Conservation (phyloP, 2,888 invertebrate species). For the Drosophila cognata region DNA sequence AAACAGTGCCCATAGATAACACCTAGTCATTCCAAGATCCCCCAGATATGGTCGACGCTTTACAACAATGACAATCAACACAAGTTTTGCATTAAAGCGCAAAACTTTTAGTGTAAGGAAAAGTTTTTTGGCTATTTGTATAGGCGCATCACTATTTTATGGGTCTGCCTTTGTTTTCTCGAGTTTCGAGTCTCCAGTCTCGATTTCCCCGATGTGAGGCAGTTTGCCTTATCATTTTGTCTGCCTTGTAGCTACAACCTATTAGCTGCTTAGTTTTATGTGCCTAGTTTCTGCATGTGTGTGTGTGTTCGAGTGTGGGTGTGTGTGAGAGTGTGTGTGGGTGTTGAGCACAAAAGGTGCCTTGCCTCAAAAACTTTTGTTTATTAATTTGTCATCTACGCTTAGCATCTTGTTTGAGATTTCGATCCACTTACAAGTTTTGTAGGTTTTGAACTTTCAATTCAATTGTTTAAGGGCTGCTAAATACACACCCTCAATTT, state of each 20-base stretch:
- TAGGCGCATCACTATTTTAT: constrained; percentile 61
- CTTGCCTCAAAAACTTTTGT: constrained; percentile 59
- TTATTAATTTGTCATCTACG: constrained; percentile 71
- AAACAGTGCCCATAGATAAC: constrained; percentile 41
- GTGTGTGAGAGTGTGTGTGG: neutral
- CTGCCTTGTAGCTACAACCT: constrained; percentile 70
- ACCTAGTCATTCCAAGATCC: constrained; percentile 42
- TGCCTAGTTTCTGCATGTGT: constrained; percentile 21
- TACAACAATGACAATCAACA: constrained; percentile 60
- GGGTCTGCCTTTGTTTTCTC: constrained; percentile 35
- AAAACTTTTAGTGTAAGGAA: constrained; percentile 64
- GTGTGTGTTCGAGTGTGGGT: constrained; percentile 1
- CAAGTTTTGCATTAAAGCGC: constrained; percentile 74
- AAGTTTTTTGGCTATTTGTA: constrained; percentile 71
- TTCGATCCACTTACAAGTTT: constrained; percentile 19
- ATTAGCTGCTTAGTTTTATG: constrained; percentile 72
- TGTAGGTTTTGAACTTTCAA: constrained; percentile 5
- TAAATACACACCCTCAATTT: neutral
- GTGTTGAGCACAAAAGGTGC: constrained; percentile 41
- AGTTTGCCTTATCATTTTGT: constrained; percentile 46
- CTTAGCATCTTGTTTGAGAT: constrained; percentile 47
- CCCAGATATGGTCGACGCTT: constrained; percentile 13
- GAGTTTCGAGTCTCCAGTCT: constrained; percentile 15
- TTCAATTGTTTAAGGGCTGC: constrained; percentile 2
- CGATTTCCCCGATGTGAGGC: constrained; percentile 40